A percentile compares a stretch with the other conserved stretches of the same genome.
Conservation (phyloP, 2,797 vertebrate species). For the Gallinago nigripennis region DNA sequence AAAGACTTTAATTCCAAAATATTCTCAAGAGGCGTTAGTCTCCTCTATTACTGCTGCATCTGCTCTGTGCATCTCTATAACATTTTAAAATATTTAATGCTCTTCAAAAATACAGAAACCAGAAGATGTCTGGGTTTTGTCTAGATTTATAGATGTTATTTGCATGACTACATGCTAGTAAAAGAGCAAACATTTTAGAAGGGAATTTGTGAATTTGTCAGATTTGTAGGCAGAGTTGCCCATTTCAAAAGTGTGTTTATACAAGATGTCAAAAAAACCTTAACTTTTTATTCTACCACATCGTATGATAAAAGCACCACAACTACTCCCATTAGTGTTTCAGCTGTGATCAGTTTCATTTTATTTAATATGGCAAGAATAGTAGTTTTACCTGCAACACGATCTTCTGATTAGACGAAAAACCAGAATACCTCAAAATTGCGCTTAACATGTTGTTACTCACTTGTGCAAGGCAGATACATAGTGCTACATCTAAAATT, state of each 20-base stretch:
- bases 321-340: background rate
- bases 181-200: background rate
- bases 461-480: background rate
- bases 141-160: background rate
- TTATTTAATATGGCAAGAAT: background rate
- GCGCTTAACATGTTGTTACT: background rate
- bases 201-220: background rate
- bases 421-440: background rate
- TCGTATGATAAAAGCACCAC: background rate
- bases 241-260: background rate
- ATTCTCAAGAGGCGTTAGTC: background rate
- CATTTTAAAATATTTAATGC: background rate
- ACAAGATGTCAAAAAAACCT: background rate
- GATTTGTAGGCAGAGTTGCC: background rate
- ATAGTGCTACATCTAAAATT: background rate
- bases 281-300: background rate
- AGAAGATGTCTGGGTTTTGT: background rate
- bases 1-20: background rate
- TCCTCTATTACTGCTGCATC: background rate
- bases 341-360: background rate
- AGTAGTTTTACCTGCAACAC: background rate
- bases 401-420: background rate
- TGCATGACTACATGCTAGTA: background rate
- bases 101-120: background rate
- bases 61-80: background rate